phyloP scores from a whole-genome alignment of 2,888 invertebrate species.

The Lamellibrachia satsuma region DNA sequence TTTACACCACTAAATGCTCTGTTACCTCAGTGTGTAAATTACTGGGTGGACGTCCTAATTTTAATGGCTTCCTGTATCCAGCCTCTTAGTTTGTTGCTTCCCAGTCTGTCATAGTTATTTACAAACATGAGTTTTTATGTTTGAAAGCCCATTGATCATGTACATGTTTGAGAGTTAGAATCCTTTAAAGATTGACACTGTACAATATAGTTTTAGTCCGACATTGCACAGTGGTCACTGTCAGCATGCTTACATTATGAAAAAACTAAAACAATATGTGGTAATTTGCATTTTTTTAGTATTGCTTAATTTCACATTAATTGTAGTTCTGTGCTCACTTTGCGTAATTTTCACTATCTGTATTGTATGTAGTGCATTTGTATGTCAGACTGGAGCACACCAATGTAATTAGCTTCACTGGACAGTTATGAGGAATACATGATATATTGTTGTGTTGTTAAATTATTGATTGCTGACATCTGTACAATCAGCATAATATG shows the following conservation, averaged over 20 bases:
- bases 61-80: not conserved
- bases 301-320: not conserved
- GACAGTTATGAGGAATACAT: not conserved
- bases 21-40: not conserved
- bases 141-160: not conserved
- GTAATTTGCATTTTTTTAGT: no score
- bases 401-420: not conserved
- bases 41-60: not conserved
- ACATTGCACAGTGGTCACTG: not conserved
- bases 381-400: not conserved
- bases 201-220: not conserved
- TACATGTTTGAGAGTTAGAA: not conserved
- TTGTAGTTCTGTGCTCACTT: not conserved
- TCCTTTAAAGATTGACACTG: not conserved
- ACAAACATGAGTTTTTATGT: not conserved
- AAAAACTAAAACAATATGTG: not conserved
- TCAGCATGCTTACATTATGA: not conserved
- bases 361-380: not conserved
- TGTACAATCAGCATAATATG: not conserved
- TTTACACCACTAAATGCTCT: not conserved
- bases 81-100: not conserved
- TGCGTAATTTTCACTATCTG: not conserved
- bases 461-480: not conserved
- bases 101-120: not conserved
- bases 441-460: not conserved